Percentiles rank a stretch among this genome's conserved stretches.
These are phyloP conservation scores for Chaetodon trifascialis DNA, from an alignment of 2,113 vertebrate genomes.

Conservation along the genomic window DNA sequence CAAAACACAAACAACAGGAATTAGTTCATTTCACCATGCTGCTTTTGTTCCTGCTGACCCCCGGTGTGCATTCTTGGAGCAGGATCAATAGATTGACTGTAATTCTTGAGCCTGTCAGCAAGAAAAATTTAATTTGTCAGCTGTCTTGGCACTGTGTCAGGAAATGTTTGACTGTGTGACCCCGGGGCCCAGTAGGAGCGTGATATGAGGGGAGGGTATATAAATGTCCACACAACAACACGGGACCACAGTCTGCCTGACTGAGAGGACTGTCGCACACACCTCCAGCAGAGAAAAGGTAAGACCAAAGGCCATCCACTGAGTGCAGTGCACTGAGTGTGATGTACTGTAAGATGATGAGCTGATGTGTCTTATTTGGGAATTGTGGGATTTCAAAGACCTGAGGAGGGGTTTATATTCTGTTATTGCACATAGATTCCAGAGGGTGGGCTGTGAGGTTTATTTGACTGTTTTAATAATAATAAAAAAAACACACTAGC, in stretches of 20 bases:
- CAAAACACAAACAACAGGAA: slow-evolving; percentile 54
- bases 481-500: background rate
- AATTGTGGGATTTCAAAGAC: background rate
- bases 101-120: slow-evolving; percentile 63
- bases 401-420: background rate
- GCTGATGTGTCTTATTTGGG: too few relatives aligned
- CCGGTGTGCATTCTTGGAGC: slow-evolving; percentile 42
- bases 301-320: slow-evolving; percentile 22
- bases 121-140: slow-evolving; percentile 64
- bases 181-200: slow-evolving; percentile 15
- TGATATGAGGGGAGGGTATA: slow-evolving; percentile 35
- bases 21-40: slow-evolving; percentile 22
- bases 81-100: slow-evolving; percentile 53
- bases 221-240: slow-evolving; percentile 44
- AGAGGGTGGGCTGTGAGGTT: background rate
- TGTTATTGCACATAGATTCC: background rate
- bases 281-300: slow-evolving; percentile 55
- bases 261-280: slow-evolving; percentile 48
- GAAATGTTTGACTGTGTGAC: slow-evolving; percentile 69
- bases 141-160: slow-evolving; percentile 62
- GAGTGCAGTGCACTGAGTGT: background rate
- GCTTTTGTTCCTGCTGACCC: slow-evolving; percentile 51
- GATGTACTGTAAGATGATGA: background rate
- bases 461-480: background rate
- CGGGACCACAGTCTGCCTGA: slow-evolving; percentile 40